Evolutionary conservation across 2,113 vertebrate genomes (phyloP), one percentile per base, ranked within the genome.

Genomic region (Rhineura floridana): DNA sequence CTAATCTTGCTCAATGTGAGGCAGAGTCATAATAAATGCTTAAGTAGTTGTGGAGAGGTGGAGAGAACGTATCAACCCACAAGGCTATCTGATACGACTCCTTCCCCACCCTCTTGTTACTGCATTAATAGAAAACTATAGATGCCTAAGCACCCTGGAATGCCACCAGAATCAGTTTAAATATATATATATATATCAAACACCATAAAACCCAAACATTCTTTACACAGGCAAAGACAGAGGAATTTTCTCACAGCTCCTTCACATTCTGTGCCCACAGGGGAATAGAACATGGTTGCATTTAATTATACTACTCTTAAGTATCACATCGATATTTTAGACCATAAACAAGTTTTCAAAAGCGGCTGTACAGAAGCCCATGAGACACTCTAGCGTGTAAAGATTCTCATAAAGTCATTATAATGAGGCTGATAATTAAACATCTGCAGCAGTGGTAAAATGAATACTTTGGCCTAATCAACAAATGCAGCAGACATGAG

Each of bases 241-340:
- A 93, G 81, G 83, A 94, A 96, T 85, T 89, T 96, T 96, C 96
- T 93, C 95, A 96, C 93, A 94, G 90, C 28, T 39, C 72, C 85
- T 84, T 85, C 6, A 6, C 36, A 89, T 44, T 48, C 83, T 90
- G 78, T 67, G 78, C 6, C 78, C 13, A 28, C 73, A 55, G 9
- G 85, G 52, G 81, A 87, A 28, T 63, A 82, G 88, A 84, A 91
- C 75, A 83, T 84, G 73, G 75, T 88, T 81, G 82, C 3, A 0
- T 82, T 59, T 85, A 75, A 91, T 82, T 81, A 42, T n/a, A 86
- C 44, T 42, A 70, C 72, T 83, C 36, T 63, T 23, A 81, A 78
- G 48, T 42, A 42, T 86, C 86, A 59, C 50, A 48, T 42, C 59
- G 85, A 84, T 86, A 87, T 88, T 93, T 90, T 85, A 92, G 89